Base-by-base conservation (phyloP, 2,797 vertebrate genomes). In the Chelon labrosus region DNA sequence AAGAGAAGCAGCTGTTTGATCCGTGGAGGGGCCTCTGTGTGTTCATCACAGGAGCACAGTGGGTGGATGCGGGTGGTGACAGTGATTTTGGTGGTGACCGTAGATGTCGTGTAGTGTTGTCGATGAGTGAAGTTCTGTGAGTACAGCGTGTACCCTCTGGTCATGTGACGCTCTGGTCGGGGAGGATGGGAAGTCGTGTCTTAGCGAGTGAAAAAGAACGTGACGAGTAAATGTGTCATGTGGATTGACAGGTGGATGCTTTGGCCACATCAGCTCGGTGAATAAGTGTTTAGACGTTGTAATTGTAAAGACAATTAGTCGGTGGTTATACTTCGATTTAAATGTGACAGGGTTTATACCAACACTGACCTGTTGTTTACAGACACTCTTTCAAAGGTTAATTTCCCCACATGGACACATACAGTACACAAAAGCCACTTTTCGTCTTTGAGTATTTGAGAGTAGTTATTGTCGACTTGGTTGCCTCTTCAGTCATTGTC, bases 341-440 rank as follows among this genome's bases (percentile, higher is more conserved):
- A 65, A 52, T 12, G 20, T 63, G 49, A 64, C 38, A 54, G 74
- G 76, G 74, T 79, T 77, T 38, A 8, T 52, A 72, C 64, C 27
- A 66, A 64, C 51, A 31, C 60, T 37, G 60, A 66, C 8, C 7
- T 70, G 70, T 87, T 56, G 81, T 87, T 90, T 82, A 87, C 83
- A 75, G 55, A 82, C 49, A 70, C 69, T 52, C 57, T 31, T 10
- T 54, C 25, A 51, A 11, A 55, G 16, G 52, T 64, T 76, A 77
- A 63, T 79, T 79, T 73, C 68, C 10, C 62, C 60, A 46, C 41
- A 14, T 50, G 41, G 12, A 60, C 19, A 68, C 25, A 55, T 13
- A 69, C n/a, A 27, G 13, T 44, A 57, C 38, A 59, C 60, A 25
- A 63, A 64, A 87, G 69, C 68, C 66, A 50, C 44, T 79, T 70